A percentile compares a stretch with the other conserved stretches of the same genome.
These are phyloP conservation scores for Monopis laevigella DNA, from an alignment of 2,888 invertebrate species.

Conservation along the genomic window DNA sequence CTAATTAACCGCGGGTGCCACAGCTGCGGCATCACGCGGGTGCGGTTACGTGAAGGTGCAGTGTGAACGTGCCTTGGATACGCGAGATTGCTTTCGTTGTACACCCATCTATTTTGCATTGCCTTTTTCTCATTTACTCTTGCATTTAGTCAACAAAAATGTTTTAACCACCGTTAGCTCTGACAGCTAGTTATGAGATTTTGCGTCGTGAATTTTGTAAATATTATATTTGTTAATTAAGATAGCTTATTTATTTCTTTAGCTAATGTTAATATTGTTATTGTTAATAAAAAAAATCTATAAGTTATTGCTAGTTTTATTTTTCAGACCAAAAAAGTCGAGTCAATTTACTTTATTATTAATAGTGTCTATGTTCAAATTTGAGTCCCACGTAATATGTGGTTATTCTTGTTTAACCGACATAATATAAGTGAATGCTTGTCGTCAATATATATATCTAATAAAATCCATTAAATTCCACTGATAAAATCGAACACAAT, in stretches of 20 bases:
- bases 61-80: constrained; percentile 26
- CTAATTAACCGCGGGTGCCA: constrained; percentile 31
- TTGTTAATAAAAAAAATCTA: constrained; percentile 29
- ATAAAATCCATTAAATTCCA: neutral
- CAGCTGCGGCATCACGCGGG: constrained; percentile 1
- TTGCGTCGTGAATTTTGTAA: constrained; percentile 52
- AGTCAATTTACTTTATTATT: too few species aligned
- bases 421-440: too few species aligned
- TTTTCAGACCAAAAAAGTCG: too few species aligned
- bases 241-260: constrained; percentile 51
- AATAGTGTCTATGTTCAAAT: too few species aligned
- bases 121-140: constrained; percentile 3
- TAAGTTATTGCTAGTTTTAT: too few species aligned
- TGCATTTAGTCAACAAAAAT: neutral
- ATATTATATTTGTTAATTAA: constrained; percentile 36
- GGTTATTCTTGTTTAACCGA: too few species aligned
- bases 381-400: too few species aligned
- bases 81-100: constrained; percentile 38
- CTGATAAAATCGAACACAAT: too few species aligned
- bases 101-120: constrained; percentile 16
- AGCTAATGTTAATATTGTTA: constrained; percentile 26
- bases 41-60: constrained; percentile 8
- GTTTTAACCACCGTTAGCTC: constrained; percentile 6
- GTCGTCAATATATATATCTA: too few species aligned
- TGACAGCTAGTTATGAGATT: constrained; percentile 11